phyloP scores from a whole-genome alignment of 2,888 invertebrate species.

The Willowsia nigromaculata region DNA sequence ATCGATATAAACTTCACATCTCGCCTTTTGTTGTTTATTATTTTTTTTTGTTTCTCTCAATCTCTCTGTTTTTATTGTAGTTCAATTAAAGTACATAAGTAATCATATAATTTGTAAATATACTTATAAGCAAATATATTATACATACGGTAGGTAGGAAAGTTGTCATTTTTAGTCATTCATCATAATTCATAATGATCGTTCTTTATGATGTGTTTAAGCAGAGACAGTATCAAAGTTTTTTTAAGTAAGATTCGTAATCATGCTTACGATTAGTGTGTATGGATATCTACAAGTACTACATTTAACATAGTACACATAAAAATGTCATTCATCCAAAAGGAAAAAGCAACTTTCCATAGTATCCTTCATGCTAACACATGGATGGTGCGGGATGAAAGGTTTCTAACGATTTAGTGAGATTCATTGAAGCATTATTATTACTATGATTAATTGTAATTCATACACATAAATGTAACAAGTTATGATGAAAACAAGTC shows the following conservation, averaged over 20 bases:
- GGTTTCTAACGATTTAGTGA: constrained; percentile 47
- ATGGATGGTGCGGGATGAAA: background rate
- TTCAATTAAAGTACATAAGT: constrained; percentile 44
- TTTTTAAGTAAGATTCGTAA: constrained; percentile 10
- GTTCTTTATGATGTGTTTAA: constrained; percentile 26
- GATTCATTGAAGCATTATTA: constrained; percentile 52
- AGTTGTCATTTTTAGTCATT: constrained; percentile 54
- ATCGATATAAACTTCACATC: constrained; percentile 9
- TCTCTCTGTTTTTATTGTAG: constrained; percentile 63
- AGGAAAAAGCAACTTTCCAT: background rate
- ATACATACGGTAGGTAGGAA: constrained; percentile 1
- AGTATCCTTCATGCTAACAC: background rate
- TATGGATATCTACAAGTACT: background rate
- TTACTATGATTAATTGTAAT: background rate
- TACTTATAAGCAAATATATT: background rate
- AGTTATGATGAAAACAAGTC: constrained; percentile 37
- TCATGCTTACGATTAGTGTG: constrained; percentile 3
- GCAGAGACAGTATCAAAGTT: constrained; percentile 70
- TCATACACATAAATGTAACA: background rate
- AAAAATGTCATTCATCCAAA: background rate
- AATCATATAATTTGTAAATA: constrained; percentile 16
- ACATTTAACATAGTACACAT: constrained; percentile 16
- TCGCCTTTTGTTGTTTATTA: constrained; percentile 57
- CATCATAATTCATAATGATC: constrained; percentile 28
- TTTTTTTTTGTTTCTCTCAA: constrained; percentile 55